Evolutionary conservation across 2,888 invertebrate species (phyloP).

Genomic region (Phoronis australis): DNA sequence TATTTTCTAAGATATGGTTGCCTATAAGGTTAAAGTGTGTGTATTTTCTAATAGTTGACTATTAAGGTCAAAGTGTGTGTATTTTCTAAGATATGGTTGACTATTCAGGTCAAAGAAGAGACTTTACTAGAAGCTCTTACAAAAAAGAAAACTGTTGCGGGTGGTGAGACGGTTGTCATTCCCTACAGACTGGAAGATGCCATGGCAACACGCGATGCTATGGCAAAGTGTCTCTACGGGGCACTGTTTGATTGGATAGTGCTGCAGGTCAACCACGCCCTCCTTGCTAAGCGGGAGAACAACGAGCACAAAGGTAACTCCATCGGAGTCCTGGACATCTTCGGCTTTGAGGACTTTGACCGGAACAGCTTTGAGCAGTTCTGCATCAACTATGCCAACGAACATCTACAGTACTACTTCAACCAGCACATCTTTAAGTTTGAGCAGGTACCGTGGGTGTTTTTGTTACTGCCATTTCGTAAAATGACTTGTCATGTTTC

Average conservation of each 20-base stretch:
- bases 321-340: slow-evolving; percentile 91
- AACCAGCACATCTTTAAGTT: slow-evolving; percentile 98
- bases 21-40: background rate
- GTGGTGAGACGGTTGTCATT: slow-evolving; percentile 70
- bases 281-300: slow-evolving; percentile 80
- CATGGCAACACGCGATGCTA: slow-evolving; percentile 64
- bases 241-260: slow-evolving; percentile 98
- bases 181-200: slow-evolving; percentile 73
- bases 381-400: slow-evolving; percentile 96
- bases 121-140: slow-evolving; percentile 83
- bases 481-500: too few relatives aligned
- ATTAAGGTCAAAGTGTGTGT: too few relatives aligned
- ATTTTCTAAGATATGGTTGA: background rate
- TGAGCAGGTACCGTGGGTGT: slow-evolving; percentile 59
- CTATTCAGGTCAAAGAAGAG: slow-evolving; percentile 62
- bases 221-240: slow-evolving; percentile 94
- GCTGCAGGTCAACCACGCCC: slow-evolving; percentile 88
- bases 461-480: too few relatives aligned
- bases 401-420: slow-evolving; percentile 94
- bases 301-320: slow-evolving; percentile 80
- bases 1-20: background rate
- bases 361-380: slow-evolving; percentile 84
- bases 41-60: slow-evolving; percentile 3
- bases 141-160: slow-evolving; percentile 44
- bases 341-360: slow-evolving; percentile 93